Evolutionary conservation across 2,797 vertebrate species (phyloP).

Genomic region (Garrulus glandarius): DNA sequence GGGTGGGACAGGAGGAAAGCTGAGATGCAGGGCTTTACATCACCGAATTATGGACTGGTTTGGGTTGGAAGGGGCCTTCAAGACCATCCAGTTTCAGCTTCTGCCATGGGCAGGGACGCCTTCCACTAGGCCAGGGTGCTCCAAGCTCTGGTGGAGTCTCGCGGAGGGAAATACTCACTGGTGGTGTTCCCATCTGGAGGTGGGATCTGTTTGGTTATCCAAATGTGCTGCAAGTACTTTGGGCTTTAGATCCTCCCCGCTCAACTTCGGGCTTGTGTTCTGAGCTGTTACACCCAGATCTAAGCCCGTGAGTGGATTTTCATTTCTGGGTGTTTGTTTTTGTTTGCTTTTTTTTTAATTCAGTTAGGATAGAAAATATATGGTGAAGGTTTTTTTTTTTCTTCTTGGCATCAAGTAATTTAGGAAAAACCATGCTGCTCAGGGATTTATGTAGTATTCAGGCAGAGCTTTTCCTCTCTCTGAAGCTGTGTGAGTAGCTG

Average conservation of each 20-base stretch:
- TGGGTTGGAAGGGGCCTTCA: not conserved
- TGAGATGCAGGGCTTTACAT: not conserved
- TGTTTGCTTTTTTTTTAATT: not conserved
- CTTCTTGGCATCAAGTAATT: not conserved
- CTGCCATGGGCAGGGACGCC: not conserved
- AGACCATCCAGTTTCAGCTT: not conserved
- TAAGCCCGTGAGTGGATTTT: not conserved
- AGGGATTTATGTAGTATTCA: not conserved
- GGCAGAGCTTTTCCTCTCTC: not conserved
- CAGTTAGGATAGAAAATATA: not conserved
- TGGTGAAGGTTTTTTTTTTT: fast-evolving
- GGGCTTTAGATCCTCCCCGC: not conserved
- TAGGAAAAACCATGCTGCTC: not conserved
- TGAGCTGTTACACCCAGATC: not conserved
- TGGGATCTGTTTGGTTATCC: not conserved
- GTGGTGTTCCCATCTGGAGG: not conserved
- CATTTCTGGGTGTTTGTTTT: not conserved
- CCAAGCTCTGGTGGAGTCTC: not conserved
- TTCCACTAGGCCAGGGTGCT: not conserved
- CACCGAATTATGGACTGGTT: not conserved
- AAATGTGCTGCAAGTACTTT: not conserved
- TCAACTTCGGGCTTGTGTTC: not conserved
- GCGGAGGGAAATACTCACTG: not conserved
- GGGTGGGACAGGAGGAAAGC: not conserved
- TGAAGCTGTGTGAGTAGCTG: not conserved